Base-by-base conservation (phyloP, 2,888 invertebrate species). In the Dusona sp. region DNA sequence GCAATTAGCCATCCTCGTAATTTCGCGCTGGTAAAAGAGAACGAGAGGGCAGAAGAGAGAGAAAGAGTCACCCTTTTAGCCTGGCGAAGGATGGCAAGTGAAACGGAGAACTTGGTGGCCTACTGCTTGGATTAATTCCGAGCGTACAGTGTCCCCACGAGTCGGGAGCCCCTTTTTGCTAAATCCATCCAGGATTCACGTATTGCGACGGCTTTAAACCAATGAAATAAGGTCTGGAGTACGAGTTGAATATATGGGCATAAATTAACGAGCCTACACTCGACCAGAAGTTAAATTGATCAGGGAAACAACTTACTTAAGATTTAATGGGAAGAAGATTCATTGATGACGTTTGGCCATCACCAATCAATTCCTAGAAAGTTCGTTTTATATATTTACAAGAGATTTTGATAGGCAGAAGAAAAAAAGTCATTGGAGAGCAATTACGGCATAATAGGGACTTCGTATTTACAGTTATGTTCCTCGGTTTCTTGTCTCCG, bases 1-100 rank as follows among this genome's bases (percentile, higher is more conserved):
- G 91, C 92, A 92, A 92, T 92, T 92, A 92, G 90, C 90, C 91
- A 89, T 91, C 89, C 89, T 89, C 90, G 91, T 92, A 92, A 92
- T 92, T 92, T 91, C 88, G 89, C 90, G 87, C 87, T 86, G 89
- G 87, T 25, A 88, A 29, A 73, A 68, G 57, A 68, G 68, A 90
- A 11, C 13, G 68, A 38, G 45, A 22, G 61, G 45, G 25, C 54
- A 57, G 45, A 19, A 64, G 25, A 70, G 25, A 22, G 68, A 68
- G 42, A 22, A 19, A 68, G 68, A 70, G 70, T 29, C 42, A 68
- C 57, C 57, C 61, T 29, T 25, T 29, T 29, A 29, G 61, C 6
- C 16, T 61, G 29, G 29, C 2, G 29, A 29, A 61, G 61, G 61
- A 61, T 61, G 29, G 13, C 61, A n/a, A 67, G n/a, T 38, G 67